A percentile compares a stretch with the other conserved stretches of the same genome.
These are phyloP conservation scores for Poecile montanus DNA, from an alignment of 2,797 vertebrate genomes.

Conservation along the genomic window DNA sequence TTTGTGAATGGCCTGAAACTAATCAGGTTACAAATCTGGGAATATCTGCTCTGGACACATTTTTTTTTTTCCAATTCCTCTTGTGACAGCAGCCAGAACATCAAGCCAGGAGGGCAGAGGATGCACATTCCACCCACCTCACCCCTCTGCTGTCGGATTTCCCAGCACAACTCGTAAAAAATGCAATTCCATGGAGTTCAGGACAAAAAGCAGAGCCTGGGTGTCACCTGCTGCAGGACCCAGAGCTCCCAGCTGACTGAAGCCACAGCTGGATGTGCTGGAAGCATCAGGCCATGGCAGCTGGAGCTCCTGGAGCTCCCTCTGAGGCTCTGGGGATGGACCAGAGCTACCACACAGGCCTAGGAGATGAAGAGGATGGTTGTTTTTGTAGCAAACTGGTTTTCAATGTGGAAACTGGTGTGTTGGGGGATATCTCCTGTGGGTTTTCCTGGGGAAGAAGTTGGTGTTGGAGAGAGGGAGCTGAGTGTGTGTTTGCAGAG, in stretches of 20 bases:
- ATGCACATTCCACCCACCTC: not conserved
- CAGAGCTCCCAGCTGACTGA: not conserved
- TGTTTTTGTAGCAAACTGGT: not conserved
- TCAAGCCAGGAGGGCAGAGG: not conserved
- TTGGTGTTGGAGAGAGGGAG: not conserved
- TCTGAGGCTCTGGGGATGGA: not conserved
- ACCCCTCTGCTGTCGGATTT: not conserved
- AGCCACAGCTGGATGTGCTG: not conserved
- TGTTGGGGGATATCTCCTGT: rapidly evolving
- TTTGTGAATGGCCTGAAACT: not conserved
- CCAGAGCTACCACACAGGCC: not conserved
- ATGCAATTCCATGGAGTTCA: not conserved
- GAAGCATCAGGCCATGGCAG: not conserved
- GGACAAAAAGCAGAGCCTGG: not conserved
- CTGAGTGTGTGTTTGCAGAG: not conserved
- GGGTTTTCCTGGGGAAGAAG: not conserved
- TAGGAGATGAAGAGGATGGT: not conserved
- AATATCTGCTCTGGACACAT: not conserved
- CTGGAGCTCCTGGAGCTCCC: not conserved
- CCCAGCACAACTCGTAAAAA: not conserved
- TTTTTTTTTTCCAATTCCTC: not conserved
- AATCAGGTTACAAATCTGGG: not conserved
- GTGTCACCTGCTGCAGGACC: not conserved
- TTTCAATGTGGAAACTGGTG: not conserved
- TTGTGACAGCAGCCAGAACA: not conserved